A percentile compares a stretch with the other conserved stretches of the same genome.
phyloP scores from a whole-genome alignment of 2,797 vertebrate species.

The Neoniphon sammara region DNA sequence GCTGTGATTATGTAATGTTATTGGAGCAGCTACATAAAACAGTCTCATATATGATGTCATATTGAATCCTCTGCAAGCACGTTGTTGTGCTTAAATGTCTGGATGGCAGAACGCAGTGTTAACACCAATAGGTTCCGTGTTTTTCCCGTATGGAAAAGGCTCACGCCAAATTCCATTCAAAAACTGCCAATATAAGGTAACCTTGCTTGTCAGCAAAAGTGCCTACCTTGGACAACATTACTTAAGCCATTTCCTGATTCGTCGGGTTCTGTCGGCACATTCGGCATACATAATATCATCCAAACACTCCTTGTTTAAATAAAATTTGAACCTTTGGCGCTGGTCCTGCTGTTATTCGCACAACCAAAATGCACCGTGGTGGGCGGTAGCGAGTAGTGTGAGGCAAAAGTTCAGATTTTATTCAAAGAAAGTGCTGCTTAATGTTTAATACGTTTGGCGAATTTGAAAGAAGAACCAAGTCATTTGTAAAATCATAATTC shows the following conservation, averaged over 20 bases:
- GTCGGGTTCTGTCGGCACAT: accelerated
- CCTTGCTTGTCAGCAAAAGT: background rate
- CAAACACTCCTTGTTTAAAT: background rate
- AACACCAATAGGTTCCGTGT: background rate
- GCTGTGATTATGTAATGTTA: slow-evolving; percentile 74
- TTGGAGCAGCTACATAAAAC: slow-evolving; percentile 39
- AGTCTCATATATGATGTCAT: slow-evolving; percentile 74
- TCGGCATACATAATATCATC: slow-evolving; percentile 1
- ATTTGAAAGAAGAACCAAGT: background rate
- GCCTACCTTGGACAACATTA: accelerated
- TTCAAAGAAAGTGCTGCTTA: background rate
- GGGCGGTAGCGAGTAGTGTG: too few species aligned
- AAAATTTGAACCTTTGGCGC: background rate
- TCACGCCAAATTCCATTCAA: background rate
- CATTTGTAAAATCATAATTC: background rate
- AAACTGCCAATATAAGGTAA: background rate
- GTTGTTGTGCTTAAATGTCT: slow-evolving; percentile 47
- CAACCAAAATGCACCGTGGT: background rate
- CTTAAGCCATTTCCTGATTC: accelerated
- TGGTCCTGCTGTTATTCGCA: background rate
- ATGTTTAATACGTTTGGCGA: background rate
- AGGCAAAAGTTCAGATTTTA: background rate
- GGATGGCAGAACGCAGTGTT: slow-evolving; percentile 12
- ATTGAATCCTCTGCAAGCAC: slow-evolving; percentile 50
- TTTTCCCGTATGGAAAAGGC: slow-evolving; percentile 21